A percentile compares a stretch with the other conserved stretches of the same genome.
Conservation (phyloP, 2,888 invertebrate species). For the Noctua fimbriata region DNA sequence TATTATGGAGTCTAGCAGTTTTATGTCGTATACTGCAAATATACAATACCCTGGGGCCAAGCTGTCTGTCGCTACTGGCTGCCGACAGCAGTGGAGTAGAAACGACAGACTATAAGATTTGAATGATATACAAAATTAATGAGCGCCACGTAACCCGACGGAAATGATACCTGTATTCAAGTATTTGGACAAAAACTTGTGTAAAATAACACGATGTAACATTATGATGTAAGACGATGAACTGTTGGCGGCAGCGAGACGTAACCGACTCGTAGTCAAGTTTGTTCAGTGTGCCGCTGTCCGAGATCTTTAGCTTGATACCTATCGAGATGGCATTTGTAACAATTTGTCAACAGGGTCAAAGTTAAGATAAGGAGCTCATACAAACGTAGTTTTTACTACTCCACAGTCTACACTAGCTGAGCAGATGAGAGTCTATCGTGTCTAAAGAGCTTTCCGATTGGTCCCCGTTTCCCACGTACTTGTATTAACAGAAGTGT, state of each 20-base stretch:
- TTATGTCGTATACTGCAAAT: neutral
- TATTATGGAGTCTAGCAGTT: neutral
- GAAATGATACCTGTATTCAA: neutral
- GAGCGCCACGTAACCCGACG: neutral
- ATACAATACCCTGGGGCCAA: neutral
- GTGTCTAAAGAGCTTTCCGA: neutral
- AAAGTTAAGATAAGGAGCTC: slow-evolving; percentile 9
- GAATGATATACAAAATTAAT: neutral
- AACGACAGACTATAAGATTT: neutral
- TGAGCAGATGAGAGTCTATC: neutral
- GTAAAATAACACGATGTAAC: slow-evolving; percentile 14
- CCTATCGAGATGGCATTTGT: neutral
- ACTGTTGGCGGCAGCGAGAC: slow-evolving; percentile 2
- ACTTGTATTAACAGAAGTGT: neutral
- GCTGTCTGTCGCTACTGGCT: slow-evolving; percentile 20
- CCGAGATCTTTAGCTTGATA: slow-evolving; percentile 3
- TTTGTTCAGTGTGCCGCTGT: neutral
- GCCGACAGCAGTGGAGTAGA: neutral
- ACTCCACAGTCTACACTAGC: neutral
- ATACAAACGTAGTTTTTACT: neutral
- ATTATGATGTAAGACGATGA: slow-evolving; percentile 17
- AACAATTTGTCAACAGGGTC: slow-evolving; percentile 6
- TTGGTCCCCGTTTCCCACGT: neutral
- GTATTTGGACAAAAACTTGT: slow-evolving; percentile 19
- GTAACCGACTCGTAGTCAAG: slow-evolving; percentile 1